Percentiles rank a stretch among this genome's conserved stretches.
Conservation (phyloP, 2,888 invertebrate genomes). For the Cephus pygmeus region DNA sequence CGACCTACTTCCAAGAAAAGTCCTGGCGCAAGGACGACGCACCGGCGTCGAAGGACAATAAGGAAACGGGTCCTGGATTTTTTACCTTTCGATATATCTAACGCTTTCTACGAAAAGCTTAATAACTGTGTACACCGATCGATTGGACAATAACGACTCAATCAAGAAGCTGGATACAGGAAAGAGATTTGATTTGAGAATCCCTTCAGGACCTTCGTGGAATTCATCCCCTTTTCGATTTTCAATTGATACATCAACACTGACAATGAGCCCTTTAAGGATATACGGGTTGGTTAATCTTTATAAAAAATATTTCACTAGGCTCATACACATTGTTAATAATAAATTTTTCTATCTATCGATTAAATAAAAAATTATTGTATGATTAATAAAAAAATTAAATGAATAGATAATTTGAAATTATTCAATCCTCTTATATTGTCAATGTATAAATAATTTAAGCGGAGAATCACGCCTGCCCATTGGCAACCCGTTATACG, state of each 20-base stretch:
- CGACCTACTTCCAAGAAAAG: conserved; percentile 20
- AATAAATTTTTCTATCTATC: not conserved
- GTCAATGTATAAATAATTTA: not conserved
- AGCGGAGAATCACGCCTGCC: not conserved
- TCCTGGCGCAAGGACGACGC: not conserved
- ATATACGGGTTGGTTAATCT: not conserved
- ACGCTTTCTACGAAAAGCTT: not conserved
- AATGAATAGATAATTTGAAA: not conserved
- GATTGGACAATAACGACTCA: not conserved
- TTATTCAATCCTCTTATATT: not conserved
- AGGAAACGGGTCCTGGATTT: not conserved
- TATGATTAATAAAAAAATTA: not conserved
- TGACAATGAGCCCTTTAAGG: not conserved
- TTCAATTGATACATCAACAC: not conserved
- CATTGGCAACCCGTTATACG: not conserved
- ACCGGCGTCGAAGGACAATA: not conserved
- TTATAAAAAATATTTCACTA: not conserved
- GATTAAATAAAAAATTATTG: not conserved
- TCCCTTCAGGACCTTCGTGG: not conserved
- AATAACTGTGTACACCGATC: not conserved
- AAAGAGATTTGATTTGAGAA: not conserved
- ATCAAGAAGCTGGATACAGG: not conserved
- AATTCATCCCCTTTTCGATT: not conserved
- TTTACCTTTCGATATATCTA: not conserved
- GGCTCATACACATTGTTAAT: not conserved